These are phyloP conservation scores for Lepisosteus oculatus DNA, from an alignment of 2,113 vertebrate species.

Conservation along the genomic window DNA sequence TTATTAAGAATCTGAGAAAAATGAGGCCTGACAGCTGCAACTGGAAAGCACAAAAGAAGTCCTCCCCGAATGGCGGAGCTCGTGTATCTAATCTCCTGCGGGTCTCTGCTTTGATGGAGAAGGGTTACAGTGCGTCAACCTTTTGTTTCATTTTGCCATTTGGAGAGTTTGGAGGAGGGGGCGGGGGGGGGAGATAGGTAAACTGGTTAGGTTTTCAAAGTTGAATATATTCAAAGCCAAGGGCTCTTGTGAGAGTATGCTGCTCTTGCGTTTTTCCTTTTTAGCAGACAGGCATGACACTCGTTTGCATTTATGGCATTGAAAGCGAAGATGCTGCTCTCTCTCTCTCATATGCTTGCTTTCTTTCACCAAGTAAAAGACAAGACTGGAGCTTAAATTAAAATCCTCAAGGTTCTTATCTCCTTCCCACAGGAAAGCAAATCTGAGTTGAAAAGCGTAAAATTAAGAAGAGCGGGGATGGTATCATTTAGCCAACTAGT, in stretches of 20 bases:
- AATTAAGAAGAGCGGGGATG: conserved; percentile 87
- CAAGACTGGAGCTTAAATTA: conserved; percentile 81
- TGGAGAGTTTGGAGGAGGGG: neutral
- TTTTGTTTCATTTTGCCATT: neutral
- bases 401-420: conserved; percentile 91
- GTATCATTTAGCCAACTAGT: conserved; percentile 84
- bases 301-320: conserved; percentile 25
- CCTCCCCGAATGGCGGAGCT: conserved; percentile 26
- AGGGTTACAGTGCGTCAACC: neutral
- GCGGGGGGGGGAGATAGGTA: neutral
- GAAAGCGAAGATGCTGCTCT: neutral
- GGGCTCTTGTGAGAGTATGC: too few species aligned
- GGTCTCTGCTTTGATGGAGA: conserved; percentile 18
- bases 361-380: conserved; percentile 74
- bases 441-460: conserved; percentile 95
- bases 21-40: conserved; percentile 56
- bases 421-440: conserved; percentile 91
- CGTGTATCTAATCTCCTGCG: conserved; percentile 10
- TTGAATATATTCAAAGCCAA: too few species aligned
- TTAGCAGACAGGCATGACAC: conserved; percentile 14
- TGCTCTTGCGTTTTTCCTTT: conserved; percentile 7
- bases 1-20: conserved; percentile 61
- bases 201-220: too few species aligned
- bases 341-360: conserved; percentile 39
- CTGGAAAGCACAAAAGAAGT: conserved; percentile 35